Evolutionary conservation across 2,797 vertebrate genomes (phyloP).

Genomic region (Rhyacichthys aspro): DNA sequence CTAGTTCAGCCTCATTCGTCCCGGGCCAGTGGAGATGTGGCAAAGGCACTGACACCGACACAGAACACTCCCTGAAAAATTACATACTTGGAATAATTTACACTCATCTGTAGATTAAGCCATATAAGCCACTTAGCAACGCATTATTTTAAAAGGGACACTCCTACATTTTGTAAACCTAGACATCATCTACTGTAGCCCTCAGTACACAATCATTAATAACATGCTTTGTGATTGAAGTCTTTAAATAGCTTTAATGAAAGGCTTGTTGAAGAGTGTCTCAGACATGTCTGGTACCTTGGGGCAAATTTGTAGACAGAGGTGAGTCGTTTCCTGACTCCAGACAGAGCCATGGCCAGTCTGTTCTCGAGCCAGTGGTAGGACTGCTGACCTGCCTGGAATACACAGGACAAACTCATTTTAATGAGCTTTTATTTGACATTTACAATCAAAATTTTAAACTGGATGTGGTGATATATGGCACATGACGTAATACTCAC

Average conservation of each 20-base stretch:
- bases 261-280: background rate
- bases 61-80: conserved; percentile 74
- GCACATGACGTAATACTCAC: too few species aligned
- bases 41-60: conserved; percentile 73
- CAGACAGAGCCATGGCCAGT: conserved; percentile 75
- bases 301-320: conserved; percentile 81
- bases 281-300: conserved; percentile 74
- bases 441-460: background rate
- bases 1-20: conserved; percentile 66
- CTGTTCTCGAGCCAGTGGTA: conserved; percentile 81
- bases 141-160: background rate
- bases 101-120: background rate
- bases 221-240: background rate
- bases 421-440: background rate
- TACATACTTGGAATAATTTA: background rate
- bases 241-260: conserved; percentile 5
- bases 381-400: conserved; percentile 78
- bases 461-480: too few species aligned
- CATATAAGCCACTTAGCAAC: background rate
- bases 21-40: conserved; percentile 55
- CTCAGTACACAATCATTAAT: background rate
- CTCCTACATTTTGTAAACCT: too few species aligned
- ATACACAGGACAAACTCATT: conserved; percentile 15
- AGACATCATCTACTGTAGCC: too few species aligned
- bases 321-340: conserved; percentile 78